A percentile compares a stretch with the other conserved stretches of the same genome.
Evolutionary conservation across 2,113 vertebrate genomes (phyloP).

Genomic region (Orientallactaga bullata): DNA sequence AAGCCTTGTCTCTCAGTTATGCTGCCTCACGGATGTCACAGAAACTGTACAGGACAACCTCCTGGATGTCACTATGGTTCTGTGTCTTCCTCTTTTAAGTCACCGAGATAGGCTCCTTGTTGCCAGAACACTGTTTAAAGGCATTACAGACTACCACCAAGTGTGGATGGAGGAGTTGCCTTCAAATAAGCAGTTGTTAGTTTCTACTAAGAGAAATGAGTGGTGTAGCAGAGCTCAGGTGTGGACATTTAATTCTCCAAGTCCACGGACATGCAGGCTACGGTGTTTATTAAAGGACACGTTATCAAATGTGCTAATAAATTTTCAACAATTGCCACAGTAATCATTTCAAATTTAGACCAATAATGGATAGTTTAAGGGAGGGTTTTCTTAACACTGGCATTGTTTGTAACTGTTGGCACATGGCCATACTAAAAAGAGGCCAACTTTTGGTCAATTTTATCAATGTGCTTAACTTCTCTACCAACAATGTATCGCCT

Average conservation of each 20-base stretch:
- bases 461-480: not conserved
- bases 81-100: conserved; percentile 35
- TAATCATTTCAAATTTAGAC: conserved; percentile 13
- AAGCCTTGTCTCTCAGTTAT: not conserved
- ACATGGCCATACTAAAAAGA: not conserved
- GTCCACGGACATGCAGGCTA: not conserved
- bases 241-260: not conserved
- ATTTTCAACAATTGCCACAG: not conserved
- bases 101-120: not conserved
- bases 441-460: not conserved
- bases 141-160: not conserved
- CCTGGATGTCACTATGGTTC: not conserved
- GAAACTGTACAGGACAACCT: not conserved
- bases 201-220: not conserved
- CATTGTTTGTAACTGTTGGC: conserved; percentile 3
- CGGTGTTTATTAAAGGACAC: not conserved
- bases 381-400: not conserved
- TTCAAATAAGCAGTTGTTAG: not conserved
- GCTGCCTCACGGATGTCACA: not conserved
- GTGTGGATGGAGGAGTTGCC: not conserved
- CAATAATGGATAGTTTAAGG: not conserved
- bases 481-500: not conserved
- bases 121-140: conserved; percentile 20
- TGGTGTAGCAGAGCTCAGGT: not conserved
- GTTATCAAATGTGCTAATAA: not conserved